Conservation (phyloP, 2,797 vertebrate species). For the Coilia nasus region DNA sequence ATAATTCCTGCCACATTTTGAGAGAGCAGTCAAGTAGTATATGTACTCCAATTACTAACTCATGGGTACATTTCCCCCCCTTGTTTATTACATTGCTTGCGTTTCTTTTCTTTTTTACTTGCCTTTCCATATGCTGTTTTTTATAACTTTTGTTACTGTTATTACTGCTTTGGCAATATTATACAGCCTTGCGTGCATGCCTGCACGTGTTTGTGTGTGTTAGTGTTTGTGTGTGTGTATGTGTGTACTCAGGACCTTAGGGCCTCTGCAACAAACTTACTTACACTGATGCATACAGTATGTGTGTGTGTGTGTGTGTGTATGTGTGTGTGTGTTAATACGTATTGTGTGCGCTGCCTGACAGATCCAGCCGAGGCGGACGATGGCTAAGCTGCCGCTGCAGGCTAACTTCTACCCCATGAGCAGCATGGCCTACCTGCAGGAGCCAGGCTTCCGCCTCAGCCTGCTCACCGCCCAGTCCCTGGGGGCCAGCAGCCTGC, state of each 20-base stretch:
- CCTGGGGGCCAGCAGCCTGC: constrained; percentile 81
- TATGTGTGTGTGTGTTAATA: background rate
- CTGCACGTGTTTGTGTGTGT: background rate
- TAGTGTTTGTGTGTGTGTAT: background rate
- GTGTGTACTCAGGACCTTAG: too few relatives aligned
- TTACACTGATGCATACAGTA: too few relatives aligned
- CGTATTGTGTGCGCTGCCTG: constrained; percentile 33
- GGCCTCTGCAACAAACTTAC: too few relatives aligned
- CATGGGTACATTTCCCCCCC: too few relatives aligned
- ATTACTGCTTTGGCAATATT: too few relatives aligned
- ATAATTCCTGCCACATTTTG: too few relatives aligned
- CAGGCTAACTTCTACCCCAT: constrained; percentile 95
- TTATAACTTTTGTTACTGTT: too few relatives aligned
- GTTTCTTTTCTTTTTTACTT: too few relatives aligned
- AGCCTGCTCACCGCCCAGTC: constrained; percentile 88
- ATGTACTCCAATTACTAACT: too few relatives aligned
- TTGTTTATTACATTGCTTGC: too few relatives aligned
- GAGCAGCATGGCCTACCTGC: constrained; percentile 84
- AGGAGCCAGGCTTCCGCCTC: constrained; percentile 77
- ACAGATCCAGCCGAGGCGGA: constrained; percentile 87
- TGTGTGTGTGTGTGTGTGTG: background rate
- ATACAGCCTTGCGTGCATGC: background rate
- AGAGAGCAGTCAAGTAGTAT: too few relatives aligned
- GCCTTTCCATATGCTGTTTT: too few relatives aligned
- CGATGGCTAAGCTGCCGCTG: constrained; percentile 84